Base-by-base conservation (phyloP, 2,113 vertebrate genomes). In the Varanus salvator region DNA sequence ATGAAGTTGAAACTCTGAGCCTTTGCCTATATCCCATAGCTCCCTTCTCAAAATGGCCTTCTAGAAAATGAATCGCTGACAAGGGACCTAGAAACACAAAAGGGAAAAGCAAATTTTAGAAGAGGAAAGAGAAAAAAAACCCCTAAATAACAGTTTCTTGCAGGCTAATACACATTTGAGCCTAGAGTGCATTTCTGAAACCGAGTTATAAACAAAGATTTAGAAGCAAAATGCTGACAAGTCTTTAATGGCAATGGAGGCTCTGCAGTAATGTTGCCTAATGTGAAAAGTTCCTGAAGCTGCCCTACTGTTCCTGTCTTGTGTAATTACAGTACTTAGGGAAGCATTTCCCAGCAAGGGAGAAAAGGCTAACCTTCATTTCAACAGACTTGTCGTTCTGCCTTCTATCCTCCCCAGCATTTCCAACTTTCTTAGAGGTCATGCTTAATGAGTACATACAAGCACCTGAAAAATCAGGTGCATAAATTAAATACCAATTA, bases 401-500 rank as follows among this genome's bases (percentile, higher is more conserved):
- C n/a, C 87, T 94, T 31, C 50, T 91, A 17, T 93, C 94, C 91
- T 92, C 90, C 50, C 86, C 78, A 90, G 54, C 60, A 90, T 94
- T 91, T 72, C 88, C 88, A 69, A 85, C 93, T 94, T 95, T 90
- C 92, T 94, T 94, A 60, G 93, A 96, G 97, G 95, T 97, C 93
- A 95, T 93, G 94, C 95, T 96, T 97, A 97, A 97, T 96, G 95
- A 96, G 92, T 88, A 54, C 80, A 89, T 95, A 93, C 72, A 93
- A 92, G 92, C 92, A 97, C 95, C 94, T 96, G 95, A 94, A 96
- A 95, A 97, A 96, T 94, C 95, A 97, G 95, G 93, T 97, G 96
- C 96, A 97, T 95, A 91, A 95, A 97, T 97, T 97, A 97, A 96
- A 95, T 96, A 94, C 80, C 93, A 97, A 97, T 97, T 97, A 97